phyloP scores from a whole-genome alignment of 2,113 vertebrate species.

The Phocoena phocoena region DNA sequence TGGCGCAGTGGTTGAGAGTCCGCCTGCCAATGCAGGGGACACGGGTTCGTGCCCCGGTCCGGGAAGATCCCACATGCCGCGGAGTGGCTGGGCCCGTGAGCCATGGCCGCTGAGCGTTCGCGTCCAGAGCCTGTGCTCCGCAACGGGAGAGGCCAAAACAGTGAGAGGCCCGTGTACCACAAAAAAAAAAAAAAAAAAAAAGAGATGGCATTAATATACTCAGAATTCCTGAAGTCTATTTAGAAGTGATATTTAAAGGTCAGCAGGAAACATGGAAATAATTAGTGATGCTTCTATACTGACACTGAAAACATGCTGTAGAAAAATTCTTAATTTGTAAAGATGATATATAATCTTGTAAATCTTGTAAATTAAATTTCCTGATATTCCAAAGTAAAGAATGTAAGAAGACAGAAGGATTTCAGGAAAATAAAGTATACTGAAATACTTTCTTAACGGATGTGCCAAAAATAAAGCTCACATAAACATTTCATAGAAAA shows the following conservation, averaged over 20 bases:
- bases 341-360: background rate
- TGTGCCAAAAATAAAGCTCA: background rate
- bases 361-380: background rate
- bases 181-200: too few species aligned
- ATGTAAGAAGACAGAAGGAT: background rate
- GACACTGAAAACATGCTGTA: background rate
- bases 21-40: too few species aligned
- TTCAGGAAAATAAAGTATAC: background rate
- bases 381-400: background rate
- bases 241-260: slow-evolving; percentile 65
- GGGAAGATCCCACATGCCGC: too few species aligned
- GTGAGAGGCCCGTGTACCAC: too few species aligned
- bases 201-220: background rate
- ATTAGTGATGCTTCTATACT: background rate
- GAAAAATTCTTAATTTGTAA: background rate
- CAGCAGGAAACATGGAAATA: slow-evolving; percentile 48
- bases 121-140: too few species aligned
- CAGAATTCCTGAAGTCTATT: slow-evolving; percentile 22
- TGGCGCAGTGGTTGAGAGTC: too few species aligned
- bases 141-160: too few species aligned
- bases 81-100: too few species aligned
- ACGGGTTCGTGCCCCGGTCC: too few species aligned
- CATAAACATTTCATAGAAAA: background rate
- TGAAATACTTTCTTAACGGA: slow-evolving; percentile 2
- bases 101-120: too few species aligned